A percentile compares a stretch with the other conserved stretches of the same genome.
phyloP scores from a whole-genome alignment of 2,797 vertebrate genomes.

The Brotula barbata region DNA sequence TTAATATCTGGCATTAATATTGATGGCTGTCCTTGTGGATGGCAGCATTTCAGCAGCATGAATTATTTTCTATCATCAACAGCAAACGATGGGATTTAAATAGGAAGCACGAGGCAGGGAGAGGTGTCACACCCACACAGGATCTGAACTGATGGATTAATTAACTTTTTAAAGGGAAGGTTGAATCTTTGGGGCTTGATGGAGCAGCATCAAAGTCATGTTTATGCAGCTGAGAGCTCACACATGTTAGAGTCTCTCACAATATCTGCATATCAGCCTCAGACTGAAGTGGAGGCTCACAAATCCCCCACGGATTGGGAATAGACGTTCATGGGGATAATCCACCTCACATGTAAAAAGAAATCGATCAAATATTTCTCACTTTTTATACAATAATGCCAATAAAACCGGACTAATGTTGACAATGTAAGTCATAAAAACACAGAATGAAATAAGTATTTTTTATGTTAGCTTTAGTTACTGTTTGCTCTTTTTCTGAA shows the following conservation, averaged over 20 bases:
- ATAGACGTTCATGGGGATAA: no score
- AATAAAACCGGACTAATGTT: no score
- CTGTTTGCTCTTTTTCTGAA: no score
- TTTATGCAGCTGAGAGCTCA: slow-evolving; percentile 55
- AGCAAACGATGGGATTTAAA: slow-evolving; percentile 72
- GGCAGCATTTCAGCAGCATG: slow-evolving; percentile 55
- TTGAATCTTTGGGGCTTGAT: slow-evolving; percentile 38
- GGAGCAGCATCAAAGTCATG: slow-evolving; percentile 37
- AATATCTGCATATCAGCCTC: slow-evolving; percentile 50
- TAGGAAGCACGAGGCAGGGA: slow-evolving; percentile 58
- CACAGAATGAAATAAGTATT: no score
- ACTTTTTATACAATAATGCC: no score
- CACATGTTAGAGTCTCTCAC: background rate
- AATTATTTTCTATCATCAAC: slow-evolving; percentile 65
- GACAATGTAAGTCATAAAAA: no score
- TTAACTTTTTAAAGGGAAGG: slow-evolving; percentile 57
- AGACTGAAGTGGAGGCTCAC: slow-evolving; percentile 36
- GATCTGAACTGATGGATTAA: slow-evolving; percentile 60
- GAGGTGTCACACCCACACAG: slow-evolving; percentile 55
- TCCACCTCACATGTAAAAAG: no score
- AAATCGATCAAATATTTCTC: no score
- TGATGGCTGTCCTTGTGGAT: slow-evolving; percentile 52
- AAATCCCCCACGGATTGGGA: slow-evolving; percentile 51
- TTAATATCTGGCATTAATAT: slow-evolving; percentile 46
- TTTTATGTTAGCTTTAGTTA: no score